Evolutionary conservation across 2,797 vertebrate genomes (phyloP).

Genomic region (Premnoplex brunnescens): DNA sequence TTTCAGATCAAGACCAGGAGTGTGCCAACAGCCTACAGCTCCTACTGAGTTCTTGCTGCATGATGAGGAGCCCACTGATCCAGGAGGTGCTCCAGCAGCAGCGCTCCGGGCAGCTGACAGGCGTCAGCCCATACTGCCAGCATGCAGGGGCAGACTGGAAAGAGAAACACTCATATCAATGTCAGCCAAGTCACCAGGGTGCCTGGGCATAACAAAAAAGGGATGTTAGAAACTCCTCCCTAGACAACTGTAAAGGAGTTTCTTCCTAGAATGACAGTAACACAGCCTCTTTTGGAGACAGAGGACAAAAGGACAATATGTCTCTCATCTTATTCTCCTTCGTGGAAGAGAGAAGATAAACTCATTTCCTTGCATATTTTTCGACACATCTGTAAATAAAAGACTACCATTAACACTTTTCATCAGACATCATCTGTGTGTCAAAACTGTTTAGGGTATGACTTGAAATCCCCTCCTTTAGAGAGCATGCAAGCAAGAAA

Average conservation of each 20-base stretch:
- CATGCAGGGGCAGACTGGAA: not conserved
- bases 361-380: not conserved
- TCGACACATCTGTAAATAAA: slow-evolving; percentile 37
- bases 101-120: not conserved
- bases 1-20: not conserved
- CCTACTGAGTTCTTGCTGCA: not conserved
- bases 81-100: not conserved
- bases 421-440: not conserved
- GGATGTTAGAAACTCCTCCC: not conserved
- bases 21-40: not conserved
- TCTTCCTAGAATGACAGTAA: not conserved
- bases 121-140: not conserved
- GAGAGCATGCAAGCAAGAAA: not conserved
- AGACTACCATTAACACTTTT: not conserved
- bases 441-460: slow-evolving; percentile 6
- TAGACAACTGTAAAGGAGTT: slow-evolving; percentile 27
- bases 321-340: not conserved
- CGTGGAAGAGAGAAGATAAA: not conserved
- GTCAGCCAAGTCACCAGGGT: not conserved
- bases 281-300: not conserved
- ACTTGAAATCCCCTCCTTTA: slow-evolving; percentile 4
- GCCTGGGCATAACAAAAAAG: not conserved
- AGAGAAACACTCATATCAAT: not conserved
- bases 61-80: not conserved
- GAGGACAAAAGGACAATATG: not conserved